Percentiles rank a stretch among this genome's conserved stretches.
Conservation (phyloP, 2,888 invertebrate species). For the Fissipunctia ypsillon region DNA sequence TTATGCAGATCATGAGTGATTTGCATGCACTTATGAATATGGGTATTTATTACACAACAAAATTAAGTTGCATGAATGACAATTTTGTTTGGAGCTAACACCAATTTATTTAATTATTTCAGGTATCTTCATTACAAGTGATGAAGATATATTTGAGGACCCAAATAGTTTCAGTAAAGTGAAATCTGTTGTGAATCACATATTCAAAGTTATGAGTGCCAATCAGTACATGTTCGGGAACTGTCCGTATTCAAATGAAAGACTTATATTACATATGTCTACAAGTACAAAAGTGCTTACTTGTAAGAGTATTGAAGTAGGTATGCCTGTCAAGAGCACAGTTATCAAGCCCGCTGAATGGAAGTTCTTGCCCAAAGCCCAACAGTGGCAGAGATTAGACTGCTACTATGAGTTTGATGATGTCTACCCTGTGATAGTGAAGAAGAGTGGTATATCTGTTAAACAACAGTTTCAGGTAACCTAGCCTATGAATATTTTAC, state of each 20-base stretch:
- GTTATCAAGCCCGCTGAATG: constrained; percentile 93
- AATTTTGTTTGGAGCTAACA: background rate
- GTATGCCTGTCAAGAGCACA: constrained; percentile 79
- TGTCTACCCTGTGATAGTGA: constrained; percentile 92
- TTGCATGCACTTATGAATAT: constrained; percentile 1
- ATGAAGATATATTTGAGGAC: constrained; percentile 91
- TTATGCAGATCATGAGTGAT: constrained; percentile 1
- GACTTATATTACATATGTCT: constrained; percentile 92
- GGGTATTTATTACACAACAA: background rate
- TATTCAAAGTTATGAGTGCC: constrained; percentile 89
- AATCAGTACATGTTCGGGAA: constrained; percentile 92
- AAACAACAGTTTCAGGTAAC: constrained; percentile 93
- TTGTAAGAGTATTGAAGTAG: constrained; percentile 92
- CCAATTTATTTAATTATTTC: constrained; percentile 57
- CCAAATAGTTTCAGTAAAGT: constrained; percentile 90
- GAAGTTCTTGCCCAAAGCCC: constrained; percentile 93
- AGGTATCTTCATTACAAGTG: constrained; percentile 94
- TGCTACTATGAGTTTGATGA: constrained; percentile 94
- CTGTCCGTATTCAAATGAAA: constrained; percentile 89
- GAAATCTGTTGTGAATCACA: constrained; percentile 89
- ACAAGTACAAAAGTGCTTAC: constrained; percentile 89
- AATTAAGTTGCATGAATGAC: background rate
- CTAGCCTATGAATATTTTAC: constrained; percentile 9
- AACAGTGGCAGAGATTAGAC: constrained; percentile 94
- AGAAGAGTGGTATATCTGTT: constrained; percentile 91